These are phyloP conservation scores for Myotis davidii DNA, from an alignment of 2,113 vertebrate genomes.

Conservation along the genomic window DNA sequence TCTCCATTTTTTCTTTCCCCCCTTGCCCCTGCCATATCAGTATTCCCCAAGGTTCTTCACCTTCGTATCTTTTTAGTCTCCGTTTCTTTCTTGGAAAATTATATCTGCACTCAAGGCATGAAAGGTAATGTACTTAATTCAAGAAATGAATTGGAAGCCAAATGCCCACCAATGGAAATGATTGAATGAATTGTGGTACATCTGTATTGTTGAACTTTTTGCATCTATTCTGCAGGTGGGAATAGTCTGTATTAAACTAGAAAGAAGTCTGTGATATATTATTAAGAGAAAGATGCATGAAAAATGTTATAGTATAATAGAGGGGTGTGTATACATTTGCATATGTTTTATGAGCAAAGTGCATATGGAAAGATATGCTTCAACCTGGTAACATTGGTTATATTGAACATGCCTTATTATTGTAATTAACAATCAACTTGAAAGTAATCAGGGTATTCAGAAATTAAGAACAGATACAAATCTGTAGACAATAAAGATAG, in stretches of 20 bases:
- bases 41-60: not conserved
- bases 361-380: not conserved
- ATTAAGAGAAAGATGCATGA: not conserved
- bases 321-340: not conserved
- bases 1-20: not conserved
- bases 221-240: not conserved
- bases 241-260: not conserved
- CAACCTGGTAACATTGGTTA: not conserved
- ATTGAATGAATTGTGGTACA: not conserved
- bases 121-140: not conserved
- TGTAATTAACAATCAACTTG: not conserved
- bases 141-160: not conserved
- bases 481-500: not conserved
- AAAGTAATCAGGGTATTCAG: not conserved
- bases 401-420: not conserved
- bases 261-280: not conserved
- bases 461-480: constrained; percentile 6
- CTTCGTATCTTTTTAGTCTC: not conserved
- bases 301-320: not conserved
- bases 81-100: not conserved
- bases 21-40: not conserved
- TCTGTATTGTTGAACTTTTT: constrained; percentile 6
- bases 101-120: not conserved
- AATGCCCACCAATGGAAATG: not conserved
- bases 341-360: not conserved